Base-by-base conservation (phyloP, 1,140 invertebrate genomes). In the Gyrodactylus bullatarudis region DNA sequence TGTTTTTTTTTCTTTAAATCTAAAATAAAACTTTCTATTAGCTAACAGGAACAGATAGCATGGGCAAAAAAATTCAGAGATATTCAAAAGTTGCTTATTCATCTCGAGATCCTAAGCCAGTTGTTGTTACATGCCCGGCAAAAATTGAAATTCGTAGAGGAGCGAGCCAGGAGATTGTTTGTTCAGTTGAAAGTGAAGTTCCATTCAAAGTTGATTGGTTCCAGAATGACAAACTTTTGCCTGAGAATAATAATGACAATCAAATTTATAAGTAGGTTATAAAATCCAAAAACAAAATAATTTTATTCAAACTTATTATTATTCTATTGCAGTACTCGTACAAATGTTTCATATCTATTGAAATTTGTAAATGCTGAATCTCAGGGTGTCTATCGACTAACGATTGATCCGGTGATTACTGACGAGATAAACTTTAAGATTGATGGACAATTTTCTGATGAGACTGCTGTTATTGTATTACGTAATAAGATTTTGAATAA, bases 191-290 rank as follows among this genome's bases (percentile, higher is more conserved):
- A 73, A 84, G 83, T 74, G 76, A 81, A n/a, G 78, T 84, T 1
- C 83, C 84, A 0, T 85, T 82, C 77, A 78, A 77, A 26, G 80
- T 85, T 0, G 78, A 80, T 71, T 85, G 84, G 83, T 82, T 77
- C 68, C 81, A 81, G 74, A 78, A 81, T 1, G 78, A 76, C 19
- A 75, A 75, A 20, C 74, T 54, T 54, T n/a, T 54, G 8, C 34
- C 34, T 16, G 34, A 54, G 8, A 16, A 16, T 8, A 16, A 8
- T 16, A 54, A n/a, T n/a, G 8, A 8, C n/a, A 54, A 54, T 54
- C 8, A n/a, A 16, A 54, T 54, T n/a, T 54, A 54, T n/a, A 54
- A n/a, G 34, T 54, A 16, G n/a, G 34, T 54, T 54, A n/a, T n/a
- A n/a, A n/a, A n/a, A n/a, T n/a, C n/a, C n/a, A n/a, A n/a, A n/a